Evolutionary conservation across 2,797 vertebrate genomes (phyloP), one percentile per base, ranked within the genome.

Genomic region (Chelon auratus): DNA sequence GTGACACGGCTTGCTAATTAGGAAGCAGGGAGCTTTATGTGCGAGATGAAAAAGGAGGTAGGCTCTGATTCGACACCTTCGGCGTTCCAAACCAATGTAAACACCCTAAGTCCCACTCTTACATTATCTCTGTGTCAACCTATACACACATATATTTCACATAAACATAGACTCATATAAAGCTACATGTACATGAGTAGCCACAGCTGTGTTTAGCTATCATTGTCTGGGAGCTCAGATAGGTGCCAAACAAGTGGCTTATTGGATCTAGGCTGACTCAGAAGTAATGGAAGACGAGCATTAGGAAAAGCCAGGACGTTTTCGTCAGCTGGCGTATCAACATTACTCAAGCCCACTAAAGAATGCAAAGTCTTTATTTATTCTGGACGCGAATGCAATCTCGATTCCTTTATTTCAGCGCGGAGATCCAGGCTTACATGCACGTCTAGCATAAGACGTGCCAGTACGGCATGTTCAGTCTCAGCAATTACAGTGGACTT

Each of bases 171-270:
- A 52, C 40, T 39, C 12, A 1, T 51, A 37, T 67, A 54, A 72
- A 61, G 65, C 51, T 56, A 0, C 53, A 20, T 12, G 53, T 30
- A 14, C n/a, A 12, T 33, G 57, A 68, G 74, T 5, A 56, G 24
- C 56, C 92, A 87, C 95, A 96, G 95, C 95, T 96, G 95, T 95
- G 94, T 94, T 95, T 93, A 91, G 91, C 90, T 94, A 91, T 93
- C 90, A 80, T 77, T 85, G 82, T 93, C 84, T 81, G 36, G 18
- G 63, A 71, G 73, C 61, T 70, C 56, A 40, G 71, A 62, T 60
- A 17, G 63, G 60, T 47, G 74, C 91, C 89, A 91, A 76, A 92
- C 88, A 88, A 91, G 83, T 82, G 78, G 83, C 91, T 91, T 92
- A 92, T 90, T 91, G 79, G 91, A 94, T 89, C 83, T 83, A 62